Conservation (phyloP, 2,113 vertebrate genomes). For the Pantherophis guttatus region DNA sequence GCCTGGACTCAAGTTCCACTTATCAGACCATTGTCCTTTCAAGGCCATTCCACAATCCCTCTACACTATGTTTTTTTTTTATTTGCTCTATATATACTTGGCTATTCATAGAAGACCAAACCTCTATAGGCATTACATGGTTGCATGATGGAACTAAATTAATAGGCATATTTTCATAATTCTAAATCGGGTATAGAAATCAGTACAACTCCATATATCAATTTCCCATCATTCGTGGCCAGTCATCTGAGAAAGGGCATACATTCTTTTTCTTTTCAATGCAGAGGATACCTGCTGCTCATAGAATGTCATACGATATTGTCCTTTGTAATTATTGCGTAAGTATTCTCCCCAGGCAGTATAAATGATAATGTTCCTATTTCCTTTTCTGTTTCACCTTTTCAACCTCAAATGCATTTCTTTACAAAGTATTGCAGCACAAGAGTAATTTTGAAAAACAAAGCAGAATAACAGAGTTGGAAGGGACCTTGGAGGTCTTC, state of each 20-base stretch:
- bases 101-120: neutral
- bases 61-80: neutral
- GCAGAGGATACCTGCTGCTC: neutral
- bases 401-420: neutral
- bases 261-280: neutral
- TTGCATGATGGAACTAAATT: neutral
- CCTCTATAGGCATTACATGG: neutral
- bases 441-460: neutral
- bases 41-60: neutral
- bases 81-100: neutral
- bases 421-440: neutral
- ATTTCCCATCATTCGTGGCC: neutral
- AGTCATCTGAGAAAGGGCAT: neutral
- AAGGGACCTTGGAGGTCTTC: neutral
- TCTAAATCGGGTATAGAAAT: neutral
- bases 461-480: neutral
- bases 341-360: neutral
- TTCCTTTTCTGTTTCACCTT: neutral
- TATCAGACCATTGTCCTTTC: neutral
- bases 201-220: neutral
- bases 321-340: neutral
- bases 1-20: neutral
- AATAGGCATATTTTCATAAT: neutral
- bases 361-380: neutral
- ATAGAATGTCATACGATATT: no score